These are phyloP conservation scores for Hirundichthys speculiger DNA, from an alignment of 2,113 vertebrate genomes.

Conservation along the genomic window DNA sequence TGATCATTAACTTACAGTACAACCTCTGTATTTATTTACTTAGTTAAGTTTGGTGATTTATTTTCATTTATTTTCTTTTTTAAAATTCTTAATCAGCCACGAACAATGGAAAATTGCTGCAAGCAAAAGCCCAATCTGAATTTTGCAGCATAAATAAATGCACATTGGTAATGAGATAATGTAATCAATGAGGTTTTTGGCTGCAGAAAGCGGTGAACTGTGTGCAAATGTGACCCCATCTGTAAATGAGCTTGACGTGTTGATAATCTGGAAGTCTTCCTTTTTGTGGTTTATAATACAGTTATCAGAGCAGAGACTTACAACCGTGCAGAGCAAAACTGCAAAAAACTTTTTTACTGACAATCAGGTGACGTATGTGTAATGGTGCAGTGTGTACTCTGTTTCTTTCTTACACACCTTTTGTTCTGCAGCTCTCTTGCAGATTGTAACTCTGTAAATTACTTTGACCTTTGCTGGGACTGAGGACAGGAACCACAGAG, in stretches of 20 bases:
- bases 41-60: conserved; percentile 71
- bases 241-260: conserved; percentile 52
- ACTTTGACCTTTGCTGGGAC: conserved; percentile 77
- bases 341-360: conserved; percentile 37
- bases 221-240: conserved; percentile 22
- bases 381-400: conserved; percentile 28
- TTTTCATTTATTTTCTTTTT: conserved; percentile 62
- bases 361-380: conserved; percentile 26
- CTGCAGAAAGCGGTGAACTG: conserved; percentile 29
- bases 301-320: background rate
- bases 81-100: conserved; percentile 65
- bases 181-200: conserved; percentile 42
- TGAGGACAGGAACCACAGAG: conserved; percentile 56
- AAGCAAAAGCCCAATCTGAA: conserved; percentile 55
- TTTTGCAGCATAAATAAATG: conserved; percentile 52
- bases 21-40: conserved; percentile 71
- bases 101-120: conserved; percentile 69
- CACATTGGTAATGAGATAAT: conserved; percentile 61
- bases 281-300: background rate
- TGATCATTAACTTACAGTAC: conserved; percentile 67
- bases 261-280: conserved; percentile 39
- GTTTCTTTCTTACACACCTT: conserved; percentile 21
- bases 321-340: conserved; percentile 11
- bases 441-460: conserved; percentile 71
- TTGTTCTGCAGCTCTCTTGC: conserved; percentile 33